phyloP scores from a whole-genome alignment of 1,140 invertebrate species.

The Paralvinella palmiformis region DNA sequence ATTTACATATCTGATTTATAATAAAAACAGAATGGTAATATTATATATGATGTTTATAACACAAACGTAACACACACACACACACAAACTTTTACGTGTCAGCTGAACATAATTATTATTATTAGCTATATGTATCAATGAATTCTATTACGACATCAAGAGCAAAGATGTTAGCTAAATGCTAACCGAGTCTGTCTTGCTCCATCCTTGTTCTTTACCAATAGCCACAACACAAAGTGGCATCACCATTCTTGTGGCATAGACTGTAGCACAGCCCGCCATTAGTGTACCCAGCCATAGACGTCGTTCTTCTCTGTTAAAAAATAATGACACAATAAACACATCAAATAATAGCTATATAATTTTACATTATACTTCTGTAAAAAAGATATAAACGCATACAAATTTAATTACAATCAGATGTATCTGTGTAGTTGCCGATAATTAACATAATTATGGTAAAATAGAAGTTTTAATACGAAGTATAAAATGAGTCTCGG shows the following conservation, averaged over 20 bases:
- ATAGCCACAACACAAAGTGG: conserved; percentile 62
- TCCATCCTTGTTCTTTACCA: conserved; percentile 63
- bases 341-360: too few species aligned
- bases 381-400: too few species aligned
- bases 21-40: neutral
- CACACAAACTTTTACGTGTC: neutral
- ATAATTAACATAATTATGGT: too few species aligned
- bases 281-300: conserved; percentile 59
- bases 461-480: too few species aligned
- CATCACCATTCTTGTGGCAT: conserved; percentile 64
- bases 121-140: conserved; percentile 7
- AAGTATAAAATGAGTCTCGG: too few species aligned
- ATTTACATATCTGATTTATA: neutral
- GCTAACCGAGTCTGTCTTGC: conserved; percentile 62
- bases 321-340: too few species aligned
- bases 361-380: too few species aligned
- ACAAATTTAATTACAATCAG: too few species aligned
- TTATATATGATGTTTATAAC: neutral
- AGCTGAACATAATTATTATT: neutral
- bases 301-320: conserved; percentile 47
- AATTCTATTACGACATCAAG: neutral
- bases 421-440: too few species aligned
- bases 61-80: neutral
- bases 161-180: conserved; percentile 1
- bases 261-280: conserved; percentile 62